Evolutionary conservation across 2,113 vertebrate species (phyloP).

Genomic region (Proterorhinus semilunaris): DNA sequence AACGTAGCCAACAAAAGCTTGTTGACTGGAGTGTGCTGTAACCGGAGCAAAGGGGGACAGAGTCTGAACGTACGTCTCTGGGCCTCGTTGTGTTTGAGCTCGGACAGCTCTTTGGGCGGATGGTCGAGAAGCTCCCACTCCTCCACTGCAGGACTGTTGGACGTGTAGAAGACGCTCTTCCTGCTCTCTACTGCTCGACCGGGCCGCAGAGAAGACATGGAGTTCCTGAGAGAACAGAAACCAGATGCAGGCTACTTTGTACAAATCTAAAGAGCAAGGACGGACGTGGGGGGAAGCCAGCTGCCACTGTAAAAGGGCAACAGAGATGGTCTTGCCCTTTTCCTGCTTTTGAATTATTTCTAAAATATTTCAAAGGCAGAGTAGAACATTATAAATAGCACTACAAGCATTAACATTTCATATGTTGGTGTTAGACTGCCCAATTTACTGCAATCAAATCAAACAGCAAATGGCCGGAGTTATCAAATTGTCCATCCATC

Average conservation of each 20-base stretch:
- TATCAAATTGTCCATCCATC: too few species aligned
- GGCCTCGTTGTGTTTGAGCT: slow-evolving; percentile 78
- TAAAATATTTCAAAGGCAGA: too few species aligned
- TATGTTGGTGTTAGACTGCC: too few species aligned
- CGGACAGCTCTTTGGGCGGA: slow-evolving; percentile 83
- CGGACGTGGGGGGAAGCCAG: not conserved
- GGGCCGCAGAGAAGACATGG: slow-evolving; percentile 87
- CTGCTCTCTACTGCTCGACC: slow-evolving; percentile 81
- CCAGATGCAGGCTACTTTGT: not conserved
- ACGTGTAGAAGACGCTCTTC: slow-evolving; percentile 88
- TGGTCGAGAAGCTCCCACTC: slow-evolving; percentile 95
- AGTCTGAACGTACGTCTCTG: slow-evolving; percentile 77
- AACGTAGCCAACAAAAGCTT: too few species aligned
- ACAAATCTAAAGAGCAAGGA: slow-evolving; percentile 9
- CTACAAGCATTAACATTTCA: too few species aligned
- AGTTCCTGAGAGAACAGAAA: slow-evolving; percentile 79
- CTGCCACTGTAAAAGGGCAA: not conserved
- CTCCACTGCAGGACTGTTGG: slow-evolving; percentile 69
- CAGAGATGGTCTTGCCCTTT: not conserved
- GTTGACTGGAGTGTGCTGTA: too few species aligned
- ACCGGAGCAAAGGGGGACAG: not conserved
- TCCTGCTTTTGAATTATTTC: too few species aligned
- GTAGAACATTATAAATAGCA: too few species aligned
- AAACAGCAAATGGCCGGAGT: too few species aligned
- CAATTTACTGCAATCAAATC: too few species aligned